These are phyloP conservation scores for Campoplex nolae DNA, from an alignment of 2,888 invertebrate species.

Conservation along the genomic window DNA sequence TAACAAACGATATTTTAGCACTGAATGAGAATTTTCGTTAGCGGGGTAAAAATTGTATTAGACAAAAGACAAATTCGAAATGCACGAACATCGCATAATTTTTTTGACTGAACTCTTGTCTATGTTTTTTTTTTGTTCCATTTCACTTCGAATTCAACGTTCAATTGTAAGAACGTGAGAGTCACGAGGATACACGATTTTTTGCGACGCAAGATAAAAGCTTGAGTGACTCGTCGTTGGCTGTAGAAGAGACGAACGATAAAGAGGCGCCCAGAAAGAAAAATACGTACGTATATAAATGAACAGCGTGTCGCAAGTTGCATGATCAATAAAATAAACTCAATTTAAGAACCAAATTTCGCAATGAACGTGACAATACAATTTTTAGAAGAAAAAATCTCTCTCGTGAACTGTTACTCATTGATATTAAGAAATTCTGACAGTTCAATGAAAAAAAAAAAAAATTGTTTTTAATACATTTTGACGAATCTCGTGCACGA, in stretches of 20 bases:
- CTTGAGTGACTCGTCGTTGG: slow-evolving; percentile 56
- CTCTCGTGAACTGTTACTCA: background rate
- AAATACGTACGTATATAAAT: slow-evolving; percentile 73
- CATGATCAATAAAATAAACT: background rate
- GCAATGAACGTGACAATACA: background rate
- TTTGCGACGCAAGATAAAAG: slow-evolving; percentile 64
- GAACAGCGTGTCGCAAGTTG: slow-evolving; percentile 48
- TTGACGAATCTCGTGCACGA: too few species aligned
- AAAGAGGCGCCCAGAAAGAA: slow-evolving; percentile 63
- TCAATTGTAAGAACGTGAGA: slow-evolving; percentile 28
- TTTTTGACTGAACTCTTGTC: background rate
- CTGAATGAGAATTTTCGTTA: background rate
- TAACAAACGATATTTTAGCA: background rate
- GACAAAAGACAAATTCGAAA: background rate
- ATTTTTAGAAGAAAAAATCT: background rate
- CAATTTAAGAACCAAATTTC: background rate
- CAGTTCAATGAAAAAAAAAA: too few species aligned
- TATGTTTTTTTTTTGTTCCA: slow-evolving; percentile 4
- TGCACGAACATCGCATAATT: slow-evolving; percentile 5
- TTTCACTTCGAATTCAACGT: slow-evolving; percentile 3
- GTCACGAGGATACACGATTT: slow-evolving; percentile 30
- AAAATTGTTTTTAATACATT: too few species aligned
- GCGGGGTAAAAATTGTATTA: background rate
- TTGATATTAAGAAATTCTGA: too few species aligned
- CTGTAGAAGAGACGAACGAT: slow-evolving; percentile 61